phyloP scores from a whole-genome alignment of 2,797 vertebrate species.

The Semaprochilodus insignis region DNA sequence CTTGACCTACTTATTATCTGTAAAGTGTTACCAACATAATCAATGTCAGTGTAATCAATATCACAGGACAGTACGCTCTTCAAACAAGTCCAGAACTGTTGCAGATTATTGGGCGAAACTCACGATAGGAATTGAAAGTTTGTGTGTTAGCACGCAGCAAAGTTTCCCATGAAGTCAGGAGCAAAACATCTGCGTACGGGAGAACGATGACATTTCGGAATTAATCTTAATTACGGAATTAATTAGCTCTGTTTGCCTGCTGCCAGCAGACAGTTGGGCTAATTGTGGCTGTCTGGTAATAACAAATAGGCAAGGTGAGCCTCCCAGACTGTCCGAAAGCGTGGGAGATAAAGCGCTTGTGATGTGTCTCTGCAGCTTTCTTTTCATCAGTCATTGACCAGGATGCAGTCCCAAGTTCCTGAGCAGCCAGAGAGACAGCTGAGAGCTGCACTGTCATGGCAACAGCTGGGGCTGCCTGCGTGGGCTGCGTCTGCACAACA shows the following conservation, averaged over 20 bases:
- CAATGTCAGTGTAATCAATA: not conserved
- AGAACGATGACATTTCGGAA: constrained; percentile 70
- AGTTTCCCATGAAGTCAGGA: constrained; percentile 57
- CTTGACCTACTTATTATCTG: no score
- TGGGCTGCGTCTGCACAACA: constrained; percentile 15
- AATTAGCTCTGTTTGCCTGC: constrained; percentile 67
- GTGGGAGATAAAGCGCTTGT: constrained; percentile 53
- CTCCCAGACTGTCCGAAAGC: constrained; percentile 55
- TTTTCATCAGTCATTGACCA: constrained; percentile 50
- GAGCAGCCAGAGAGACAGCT: not conserved
- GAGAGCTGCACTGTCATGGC: constrained; percentile 37
- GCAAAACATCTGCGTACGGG: constrained; percentile 62
- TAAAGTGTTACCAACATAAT: no score
- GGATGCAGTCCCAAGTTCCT: constrained; percentile 28
- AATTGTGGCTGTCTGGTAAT: constrained; percentile 63
- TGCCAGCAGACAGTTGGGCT: constrained; percentile 53
- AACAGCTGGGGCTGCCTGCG: constrained; percentile 38
- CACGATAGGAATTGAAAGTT: not conserved
- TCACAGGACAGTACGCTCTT: not conserved
- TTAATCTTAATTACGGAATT: constrained; percentile 71
- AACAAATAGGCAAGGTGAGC: constrained; percentile 56
- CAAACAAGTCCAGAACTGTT: not conserved
- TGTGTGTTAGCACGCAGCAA: constrained; percentile 10
- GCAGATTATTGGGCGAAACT: no score
- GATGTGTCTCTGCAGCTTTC: constrained; percentile 39